Evolutionary conservation across 2,113 vertebrate species (phyloP), one percentile per base, ranked within the genome.

Genomic region (Phodopus roborovskii): DNA sequence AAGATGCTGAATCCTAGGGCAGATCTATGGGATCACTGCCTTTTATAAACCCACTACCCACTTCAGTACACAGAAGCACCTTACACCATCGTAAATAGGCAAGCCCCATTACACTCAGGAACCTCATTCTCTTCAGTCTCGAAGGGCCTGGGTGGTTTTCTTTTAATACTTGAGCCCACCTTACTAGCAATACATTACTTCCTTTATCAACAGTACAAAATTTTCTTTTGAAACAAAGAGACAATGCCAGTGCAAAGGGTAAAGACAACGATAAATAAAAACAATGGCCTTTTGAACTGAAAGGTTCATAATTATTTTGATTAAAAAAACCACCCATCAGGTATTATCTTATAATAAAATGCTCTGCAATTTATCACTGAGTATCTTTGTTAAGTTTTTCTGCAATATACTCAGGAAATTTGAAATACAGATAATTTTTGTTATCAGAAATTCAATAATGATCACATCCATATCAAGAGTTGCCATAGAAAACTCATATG

Each of bases 251-350:
- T 50, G 2, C 62, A 68, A 30, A 36, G 22, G 87, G 77, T 86
- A 85, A 94, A 24, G 60, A 75, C 19, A 78, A 75, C 12, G 2
- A 73, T 11, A 81, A 97, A 90, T 70, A 45, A 87, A 90, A 94
- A 20, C 22, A 91, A 56, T 64, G 10, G 87, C 62, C 71, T 88
- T 89, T 92, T 62, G 26, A 22, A 62, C 33, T 68, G 77, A 92
- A 88, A 42, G 0, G 86, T 91, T 83, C 7, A 30, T 85, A 90
- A 87, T 79, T 95, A 94, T 94, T 95, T 92, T 95, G 39, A 85
- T 89, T 66, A 92, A 58, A 73, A 66, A 20, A 20, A 88, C 71
- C 87, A 17, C 45, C 19, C 11, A 78, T 77, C 50, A 10, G 9
- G 39, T 77, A 82, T 92, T 66, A 84, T 58, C 1, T 15, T 9